Conservation (phyloP, 2,113 vertebrate species). For the Sylvietta virens region DNA sequence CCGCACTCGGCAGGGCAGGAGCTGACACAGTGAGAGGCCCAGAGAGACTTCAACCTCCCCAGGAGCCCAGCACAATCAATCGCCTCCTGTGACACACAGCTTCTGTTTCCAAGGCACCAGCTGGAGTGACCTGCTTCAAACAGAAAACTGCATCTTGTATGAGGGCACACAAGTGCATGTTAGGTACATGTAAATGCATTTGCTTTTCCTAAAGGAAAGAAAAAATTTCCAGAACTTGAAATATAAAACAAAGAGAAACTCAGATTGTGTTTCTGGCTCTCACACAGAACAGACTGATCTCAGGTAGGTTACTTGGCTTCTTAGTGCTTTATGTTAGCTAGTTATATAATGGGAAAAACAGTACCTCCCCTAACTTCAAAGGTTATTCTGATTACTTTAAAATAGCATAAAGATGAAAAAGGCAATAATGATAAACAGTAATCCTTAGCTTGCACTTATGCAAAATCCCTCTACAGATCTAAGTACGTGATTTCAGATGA, state of each 20-base stretch:
- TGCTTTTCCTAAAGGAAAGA: neutral
- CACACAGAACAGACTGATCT: neutral
- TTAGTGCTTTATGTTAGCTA: neutral
- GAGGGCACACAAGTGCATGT: neutral
- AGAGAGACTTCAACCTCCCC: neutral
- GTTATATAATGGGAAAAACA: slow-evolving; percentile 7
- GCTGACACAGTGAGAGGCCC: neutral
- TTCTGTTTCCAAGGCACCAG: neutral
- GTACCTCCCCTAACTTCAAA: slow-evolving; percentile 34
- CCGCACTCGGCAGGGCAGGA: neutral
- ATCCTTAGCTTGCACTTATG: slow-evolving; percentile 49
- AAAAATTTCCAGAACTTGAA: neutral
- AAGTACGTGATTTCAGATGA: slow-evolving; percentile 33
- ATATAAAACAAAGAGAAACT: neutral
- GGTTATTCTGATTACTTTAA: slow-evolving; percentile 15
- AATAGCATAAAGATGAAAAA: slow-evolving; percentile 44
- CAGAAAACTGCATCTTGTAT: neutral
- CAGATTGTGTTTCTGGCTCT: neutral
- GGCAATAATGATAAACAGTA: slow-evolving; percentile 42
- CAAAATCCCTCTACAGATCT: slow-evolving; percentile 39
- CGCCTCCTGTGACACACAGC: neutral
- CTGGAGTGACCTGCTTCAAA: neutral
- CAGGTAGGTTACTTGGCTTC: neutral
- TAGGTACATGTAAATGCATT: neutral
- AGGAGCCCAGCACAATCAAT: neutral